phyloP scores from a whole-genome alignment of 1,140 invertebrate genomes.

The Bathynomus jamesi region DNA sequence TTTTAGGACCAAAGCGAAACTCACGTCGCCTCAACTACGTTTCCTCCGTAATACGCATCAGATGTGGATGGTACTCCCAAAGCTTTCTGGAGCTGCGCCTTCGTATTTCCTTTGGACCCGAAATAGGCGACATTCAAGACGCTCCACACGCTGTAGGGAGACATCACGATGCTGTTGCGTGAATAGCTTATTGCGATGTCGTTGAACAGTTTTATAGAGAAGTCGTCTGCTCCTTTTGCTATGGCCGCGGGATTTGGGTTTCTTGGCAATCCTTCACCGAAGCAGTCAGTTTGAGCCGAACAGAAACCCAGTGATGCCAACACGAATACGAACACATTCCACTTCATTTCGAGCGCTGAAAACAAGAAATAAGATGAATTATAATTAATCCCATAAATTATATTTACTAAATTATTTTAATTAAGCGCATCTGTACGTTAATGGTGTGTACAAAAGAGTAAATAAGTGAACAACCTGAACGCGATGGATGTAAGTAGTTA shows the following conservation, averaged over 20 bases:
- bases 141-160: background rate
- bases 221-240: background rate
- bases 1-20: too few relatives aligned
- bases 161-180: background rate
- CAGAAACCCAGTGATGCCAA: background rate
- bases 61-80: background rate
- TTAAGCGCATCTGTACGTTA: too few relatives aligned
- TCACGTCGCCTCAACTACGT: background rate
- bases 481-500: too few relatives aligned
- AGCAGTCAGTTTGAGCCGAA: background rate
- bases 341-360: too few relatives aligned
- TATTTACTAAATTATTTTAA: too few relatives aligned
- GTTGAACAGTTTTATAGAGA: background rate
- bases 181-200: background rate
- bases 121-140: background rate
- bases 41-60: background rate
- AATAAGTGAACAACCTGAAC: too few relatives aligned
- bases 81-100: background rate
- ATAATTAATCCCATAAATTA: too few relatives aligned
- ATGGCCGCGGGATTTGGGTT: background rate
- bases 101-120: background rate
- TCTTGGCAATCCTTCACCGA: background rate
- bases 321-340: background rate
- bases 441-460: too few relatives aligned
- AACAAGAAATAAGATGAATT: too few relatives aligned